Evolutionary conservation across 2,113 vertebrate genomes (phyloP).

Genomic region (Indicator indicator): DNA sequence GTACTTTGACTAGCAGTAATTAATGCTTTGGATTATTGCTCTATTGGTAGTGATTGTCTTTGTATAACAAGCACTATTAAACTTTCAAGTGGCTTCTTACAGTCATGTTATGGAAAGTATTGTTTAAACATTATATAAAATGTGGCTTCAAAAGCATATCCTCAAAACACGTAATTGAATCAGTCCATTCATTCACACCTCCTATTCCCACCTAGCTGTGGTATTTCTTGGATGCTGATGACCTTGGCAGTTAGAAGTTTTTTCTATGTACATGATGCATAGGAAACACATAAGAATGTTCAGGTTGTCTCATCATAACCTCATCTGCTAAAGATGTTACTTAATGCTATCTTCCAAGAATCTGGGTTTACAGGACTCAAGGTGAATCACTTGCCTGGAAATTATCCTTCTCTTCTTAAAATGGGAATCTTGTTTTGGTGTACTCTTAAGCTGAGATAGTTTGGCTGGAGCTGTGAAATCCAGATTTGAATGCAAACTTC

Average conservation of each 20-base stretch:
- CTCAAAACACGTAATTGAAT: neutral
- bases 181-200: neutral
- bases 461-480: neutral
- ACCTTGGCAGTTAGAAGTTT: conserved; percentile 1
- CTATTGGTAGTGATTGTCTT: neutral
- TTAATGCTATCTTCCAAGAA: conserved; percentile 6
- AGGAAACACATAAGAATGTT: neutral
- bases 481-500: conserved; percentile 11
- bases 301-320: conserved; percentile 12
- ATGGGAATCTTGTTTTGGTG: neutral
- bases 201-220: conserved; percentile 20
- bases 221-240: conserved; percentile 10
- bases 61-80: neutral
- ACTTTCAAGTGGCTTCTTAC: neutral
- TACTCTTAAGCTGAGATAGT: neutral
- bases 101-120: neutral
- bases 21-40: neutral
- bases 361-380: neutral
- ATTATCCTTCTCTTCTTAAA: neutral
- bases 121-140: neutral
- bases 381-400: conserved; percentile 46
- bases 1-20: neutral
- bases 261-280: neutral
- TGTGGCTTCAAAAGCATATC: neutral
- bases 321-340: neutral